Percentiles rank a stretch among this genome's conserved stretches.
phyloP scores from a whole-genome alignment of 2,888 invertebrate genomes.

The Acrobasis repandana region DNA sequence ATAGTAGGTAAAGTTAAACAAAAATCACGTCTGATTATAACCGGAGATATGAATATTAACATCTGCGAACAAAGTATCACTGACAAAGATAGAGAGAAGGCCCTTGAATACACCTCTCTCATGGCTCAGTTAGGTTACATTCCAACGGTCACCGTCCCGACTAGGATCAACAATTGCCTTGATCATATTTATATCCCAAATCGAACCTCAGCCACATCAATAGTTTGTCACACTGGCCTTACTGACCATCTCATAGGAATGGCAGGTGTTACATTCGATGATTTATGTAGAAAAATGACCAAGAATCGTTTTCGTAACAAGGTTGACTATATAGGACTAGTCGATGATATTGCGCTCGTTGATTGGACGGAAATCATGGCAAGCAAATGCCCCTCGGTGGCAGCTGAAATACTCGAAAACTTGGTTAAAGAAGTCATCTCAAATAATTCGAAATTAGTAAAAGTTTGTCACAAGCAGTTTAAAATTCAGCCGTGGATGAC shows the following conservation, averaged over 20 bases:
- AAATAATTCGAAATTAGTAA: no score
- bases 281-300: background rate
- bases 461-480: no score
- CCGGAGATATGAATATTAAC: conserved; percentile 32
- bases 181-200: conserved; percentile 25
- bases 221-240: conserved; percentile 24
- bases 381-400: no score
- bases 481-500: no score
- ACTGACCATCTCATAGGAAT: conserved; percentile 26
- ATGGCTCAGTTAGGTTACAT: conserved; percentile 24
- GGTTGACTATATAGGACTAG: background rate
- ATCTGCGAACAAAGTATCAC: conserved; percentile 2
- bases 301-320: background rate
- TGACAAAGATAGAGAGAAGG: background rate
- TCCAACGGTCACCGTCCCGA: conserved; percentile 26
- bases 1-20: background rate
- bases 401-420: no score
- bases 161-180: conserved; percentile 24
- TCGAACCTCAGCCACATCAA: conserved; percentile 5
- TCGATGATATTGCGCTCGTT: background rate
- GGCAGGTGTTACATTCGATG: background rate
- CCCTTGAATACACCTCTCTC: conserved; percentile 20
- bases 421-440: no score
- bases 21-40: conserved; percentile 17
- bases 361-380: conserved; percentile 12